These are phyloP conservation scores for Loris lydekkerianus DNA, from an alignment of 2,797 vertebrate genomes.

Conservation along the genomic window DNA sequence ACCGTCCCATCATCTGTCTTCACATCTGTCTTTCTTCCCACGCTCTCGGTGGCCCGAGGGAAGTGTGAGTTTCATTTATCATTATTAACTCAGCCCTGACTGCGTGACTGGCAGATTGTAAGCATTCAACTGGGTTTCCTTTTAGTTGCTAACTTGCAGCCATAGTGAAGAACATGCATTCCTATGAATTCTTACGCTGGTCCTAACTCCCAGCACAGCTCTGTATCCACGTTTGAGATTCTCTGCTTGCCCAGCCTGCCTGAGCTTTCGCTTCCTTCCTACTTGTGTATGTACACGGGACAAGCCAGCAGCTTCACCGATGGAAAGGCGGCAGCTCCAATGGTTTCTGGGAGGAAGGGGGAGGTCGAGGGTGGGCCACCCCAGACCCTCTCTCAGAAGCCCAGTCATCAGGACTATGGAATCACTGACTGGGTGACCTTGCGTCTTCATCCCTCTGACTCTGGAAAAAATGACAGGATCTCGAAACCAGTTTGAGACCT, in stretches of 20 bases:
- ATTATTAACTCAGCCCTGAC: neutral
- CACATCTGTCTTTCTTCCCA: neutral
- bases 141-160: neutral
- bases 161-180: neutral
- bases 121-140: neutral
- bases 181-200: accelerated
- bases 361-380: neutral
- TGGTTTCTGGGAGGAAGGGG: accelerated
- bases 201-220: neutral
- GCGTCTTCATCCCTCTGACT: neutral
- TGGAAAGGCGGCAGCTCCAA: neutral
- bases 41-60: neutral
- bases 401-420: conserved; percentile 55
- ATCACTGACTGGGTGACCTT: conserved; percentile 49
- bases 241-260: neutral
- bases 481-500: conserved; percentile 76
- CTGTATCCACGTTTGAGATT: neutral
- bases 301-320: neutral
- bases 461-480: conserved; percentile 82
- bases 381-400: neutral
- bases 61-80: neutral
- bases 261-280: conserved; percentile 67
- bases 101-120: neutral
- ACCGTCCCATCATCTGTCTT: neutral
- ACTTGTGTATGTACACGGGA: neutral